phyloP scores from a whole-genome alignment of 2,888 invertebrate genomes.

The Suillia variegata region DNA sequence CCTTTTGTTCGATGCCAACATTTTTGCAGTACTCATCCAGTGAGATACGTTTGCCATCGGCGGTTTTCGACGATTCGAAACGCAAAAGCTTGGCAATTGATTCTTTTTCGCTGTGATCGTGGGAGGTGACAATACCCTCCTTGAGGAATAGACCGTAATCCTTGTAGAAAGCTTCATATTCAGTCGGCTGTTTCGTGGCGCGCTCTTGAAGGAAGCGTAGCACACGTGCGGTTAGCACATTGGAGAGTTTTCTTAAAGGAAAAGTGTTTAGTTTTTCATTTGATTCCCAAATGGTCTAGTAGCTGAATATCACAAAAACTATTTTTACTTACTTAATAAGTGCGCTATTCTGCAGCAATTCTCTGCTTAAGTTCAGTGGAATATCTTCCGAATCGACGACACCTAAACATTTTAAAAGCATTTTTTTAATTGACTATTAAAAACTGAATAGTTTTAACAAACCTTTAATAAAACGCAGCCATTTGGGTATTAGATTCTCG shows the following conservation, averaged over 20 bases:
- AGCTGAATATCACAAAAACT: neutral
- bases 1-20: conserved; percentile 78
- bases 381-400: conserved; percentile 99
- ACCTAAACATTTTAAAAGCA: conserved; percentile 62
- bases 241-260: conserved; percentile 74
- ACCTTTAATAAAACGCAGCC: conserved; percentile 92
- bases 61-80: conserved; percentile 87
- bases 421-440: neutral
- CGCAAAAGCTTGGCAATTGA: conserved; percentile 86
- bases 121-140: conserved; percentile 90
- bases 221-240: conserved; percentile 81
- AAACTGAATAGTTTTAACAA: no score
- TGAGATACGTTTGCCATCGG: conserved; percentile 72
- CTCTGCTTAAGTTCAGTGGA: conserved; percentile 94
- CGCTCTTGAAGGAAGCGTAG: conserved; percentile 85
- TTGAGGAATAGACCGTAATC: conserved; percentile 93
- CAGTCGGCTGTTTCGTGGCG: conserved; percentile 79
- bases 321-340: conserved; percentile 70
- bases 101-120: conserved; percentile 83
- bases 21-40: conserved; percentile 78
- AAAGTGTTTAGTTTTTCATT: neutral
- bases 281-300: neutral
- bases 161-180: conserved; percentile 84
- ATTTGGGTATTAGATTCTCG: conserved; percentile 89
- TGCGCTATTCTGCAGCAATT: conserved; percentile 91